These are phyloP conservation scores for Drosophila biarmipes DNA, from an alignment of 1,140 invertebrate genomes.

Conservation along the genomic window DNA sequence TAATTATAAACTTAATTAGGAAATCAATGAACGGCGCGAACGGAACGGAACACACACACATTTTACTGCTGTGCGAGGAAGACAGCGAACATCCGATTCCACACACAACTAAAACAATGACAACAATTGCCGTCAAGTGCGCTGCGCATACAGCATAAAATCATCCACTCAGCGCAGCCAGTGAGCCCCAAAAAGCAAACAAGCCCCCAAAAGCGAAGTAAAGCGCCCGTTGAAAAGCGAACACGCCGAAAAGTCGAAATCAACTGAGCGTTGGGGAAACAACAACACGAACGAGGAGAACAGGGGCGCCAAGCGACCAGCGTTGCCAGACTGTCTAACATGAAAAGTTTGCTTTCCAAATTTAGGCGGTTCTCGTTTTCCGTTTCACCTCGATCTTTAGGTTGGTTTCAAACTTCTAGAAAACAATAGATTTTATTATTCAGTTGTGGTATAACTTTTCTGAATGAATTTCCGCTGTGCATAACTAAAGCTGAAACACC, in stretches of 20 bases:
- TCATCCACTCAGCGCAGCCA: conserved; percentile 27
- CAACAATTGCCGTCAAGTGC: conserved; percentile 63
- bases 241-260: conserved; percentile 20
- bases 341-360: background rate
- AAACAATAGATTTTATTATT: too few relatives aligned
- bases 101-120: conserved; percentile 67
- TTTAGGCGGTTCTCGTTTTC: too few relatives aligned
- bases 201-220: conserved; percentile 39
- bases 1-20: conserved; percentile 85
- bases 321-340: conserved; percentile 6
- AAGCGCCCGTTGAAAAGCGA: conserved; percentile 15
- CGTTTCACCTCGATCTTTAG: too few relatives aligned
- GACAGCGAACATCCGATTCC: conserved; percentile 35
- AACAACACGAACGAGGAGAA: conserved; percentile 16
- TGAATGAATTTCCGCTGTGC: too few relatives aligned
- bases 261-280: conserved; percentile 27
- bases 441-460: too few relatives aligned
- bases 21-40: conserved; percentile 81
- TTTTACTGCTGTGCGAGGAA: conserved; percentile 51
- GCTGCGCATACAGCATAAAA: conserved; percentile 66
- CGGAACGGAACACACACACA: conserved; percentile 62
- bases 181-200: conserved; percentile 13
- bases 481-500: too few relatives aligned
- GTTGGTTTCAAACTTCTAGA: too few relatives aligned
- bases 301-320: conserved; percentile 12